Conservation (phyloP, 2,888 invertebrate genomes). For the Dryococelus australis region DNA sequence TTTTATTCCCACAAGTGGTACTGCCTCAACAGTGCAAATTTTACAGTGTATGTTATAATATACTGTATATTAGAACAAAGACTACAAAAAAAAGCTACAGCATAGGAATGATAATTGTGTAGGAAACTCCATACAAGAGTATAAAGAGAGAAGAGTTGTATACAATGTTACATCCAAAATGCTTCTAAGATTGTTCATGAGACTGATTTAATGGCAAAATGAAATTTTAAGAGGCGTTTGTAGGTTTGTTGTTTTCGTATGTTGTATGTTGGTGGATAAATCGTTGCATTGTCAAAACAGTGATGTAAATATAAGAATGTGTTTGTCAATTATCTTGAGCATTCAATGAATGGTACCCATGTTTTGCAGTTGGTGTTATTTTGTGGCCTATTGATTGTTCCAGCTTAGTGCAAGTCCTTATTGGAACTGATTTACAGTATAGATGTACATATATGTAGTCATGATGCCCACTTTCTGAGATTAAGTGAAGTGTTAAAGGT, state of each 20-base stretch:
- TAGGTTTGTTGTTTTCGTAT: background rate
- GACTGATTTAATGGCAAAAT: background rate
- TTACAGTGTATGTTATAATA: constrained; percentile 8
- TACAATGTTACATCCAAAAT: background rate
- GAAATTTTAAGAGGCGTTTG: background rate
- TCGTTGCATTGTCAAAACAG: background rate
- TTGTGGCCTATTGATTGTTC: background rate
- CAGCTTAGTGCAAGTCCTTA: background rate
- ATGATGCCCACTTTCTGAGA: background rate
- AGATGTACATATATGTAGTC: background rate
- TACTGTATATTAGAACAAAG: constrained; percentile 3
- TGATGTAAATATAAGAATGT: background rate
- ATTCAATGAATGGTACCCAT: background rate
- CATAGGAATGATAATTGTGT: background rate
- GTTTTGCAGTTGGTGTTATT: constrained; percentile 16
- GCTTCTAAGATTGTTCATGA: constrained; percentile 3
- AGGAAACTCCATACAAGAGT: background rate
- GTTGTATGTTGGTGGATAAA: background rate
- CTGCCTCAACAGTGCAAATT: background rate
- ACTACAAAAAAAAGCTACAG: background rate
- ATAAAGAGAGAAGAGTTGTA: background rate
- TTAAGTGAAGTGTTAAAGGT: background rate
- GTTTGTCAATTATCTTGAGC: constrained; percentile 2
- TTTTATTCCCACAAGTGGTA: background rate
- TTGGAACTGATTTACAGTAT: background rate